Conservation (phyloP, 2,113 vertebrate genomes). For the Rattus rattus region DNA sequence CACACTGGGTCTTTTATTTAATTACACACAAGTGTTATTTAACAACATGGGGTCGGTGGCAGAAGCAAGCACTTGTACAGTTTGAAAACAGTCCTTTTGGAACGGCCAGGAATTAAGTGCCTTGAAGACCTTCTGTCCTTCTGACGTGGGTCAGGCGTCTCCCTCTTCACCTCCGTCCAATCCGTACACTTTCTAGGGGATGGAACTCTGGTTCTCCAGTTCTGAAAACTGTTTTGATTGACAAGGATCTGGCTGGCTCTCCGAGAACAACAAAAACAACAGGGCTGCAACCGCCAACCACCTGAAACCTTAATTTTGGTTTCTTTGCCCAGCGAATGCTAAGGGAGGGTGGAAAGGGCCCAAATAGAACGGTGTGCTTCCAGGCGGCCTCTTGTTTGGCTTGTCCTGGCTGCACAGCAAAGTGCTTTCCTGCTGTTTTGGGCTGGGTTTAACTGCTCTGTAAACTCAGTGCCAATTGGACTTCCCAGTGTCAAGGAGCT, state of each 20-base stretch:
- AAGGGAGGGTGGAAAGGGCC: conserved; percentile 15
- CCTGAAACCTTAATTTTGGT: conserved; percentile 73
- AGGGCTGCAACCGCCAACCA: conserved; percentile 20
- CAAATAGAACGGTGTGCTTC: conserved; percentile 25
- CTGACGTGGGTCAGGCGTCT: conserved; percentile 36
- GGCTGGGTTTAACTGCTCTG: conserved; percentile 44
- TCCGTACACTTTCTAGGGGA: conserved; percentile 17
- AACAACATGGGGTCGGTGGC: conserved; percentile 65
- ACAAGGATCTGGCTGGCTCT: conserved; percentile 52
- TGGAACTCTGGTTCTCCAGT: conserved; percentile 28
- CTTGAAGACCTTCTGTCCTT: conserved; percentile 62
- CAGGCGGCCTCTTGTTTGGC: conserved; percentile 23
- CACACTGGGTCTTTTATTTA: conserved; percentile 73
- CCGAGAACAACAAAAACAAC: conserved; percentile 30
- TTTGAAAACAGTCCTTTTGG: conserved; percentile 63
- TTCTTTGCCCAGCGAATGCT: conserved; percentile 51
- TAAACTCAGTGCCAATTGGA: conserved; percentile 53
- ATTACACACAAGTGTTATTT: conserved; percentile 73
- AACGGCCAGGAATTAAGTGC: conserved; percentile 69
- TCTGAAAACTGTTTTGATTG: conserved; percentile 63
- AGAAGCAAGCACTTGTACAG: conserved; percentile 60
- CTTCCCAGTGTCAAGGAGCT: conserved; percentile 67
- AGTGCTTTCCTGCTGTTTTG: conserved; percentile 40
- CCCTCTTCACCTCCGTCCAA: not conserved
- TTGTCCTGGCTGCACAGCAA: not conserved